phyloP scores from a whole-genome alignment of 2,888 invertebrate genomes.

The Rotaria sp. region DNA sequence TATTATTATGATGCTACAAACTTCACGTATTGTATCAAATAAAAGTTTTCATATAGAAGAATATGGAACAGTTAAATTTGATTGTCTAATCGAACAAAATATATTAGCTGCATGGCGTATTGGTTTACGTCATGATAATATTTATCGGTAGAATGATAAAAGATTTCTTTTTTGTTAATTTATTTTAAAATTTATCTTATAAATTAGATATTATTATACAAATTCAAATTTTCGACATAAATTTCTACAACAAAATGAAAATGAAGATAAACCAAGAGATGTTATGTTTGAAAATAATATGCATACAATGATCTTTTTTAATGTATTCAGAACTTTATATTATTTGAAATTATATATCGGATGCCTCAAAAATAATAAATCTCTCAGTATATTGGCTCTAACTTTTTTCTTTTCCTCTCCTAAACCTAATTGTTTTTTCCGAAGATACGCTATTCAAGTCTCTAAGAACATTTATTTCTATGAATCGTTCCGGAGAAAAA shows the following conservation, averaged over 20 bases:
- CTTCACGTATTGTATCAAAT: neutral
- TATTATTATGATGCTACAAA: neutral
- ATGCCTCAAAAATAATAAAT: no score
- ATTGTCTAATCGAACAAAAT: neutral
- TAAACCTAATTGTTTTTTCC: no score
- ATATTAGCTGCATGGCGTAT: neutral
- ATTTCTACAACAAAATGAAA: neutral
- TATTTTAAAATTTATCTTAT: neutral
- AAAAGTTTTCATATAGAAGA: neutral
- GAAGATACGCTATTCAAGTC: no score
- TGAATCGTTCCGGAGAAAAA: no score
- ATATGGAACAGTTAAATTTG: neutral
- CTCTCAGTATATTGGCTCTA: no score
- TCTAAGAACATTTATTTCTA: no score
- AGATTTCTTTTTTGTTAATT: neutral
- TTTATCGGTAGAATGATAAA: neutral
- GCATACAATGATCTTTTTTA: neutral
- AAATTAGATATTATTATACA: neutral
- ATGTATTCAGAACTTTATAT: neutral
- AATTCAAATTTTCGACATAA: neutral
- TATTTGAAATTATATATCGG: no score
- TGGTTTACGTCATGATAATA: neutral
- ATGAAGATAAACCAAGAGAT: constrained; percentile 5
- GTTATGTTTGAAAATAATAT: neutral
- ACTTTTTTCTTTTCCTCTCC: no score